These are phyloP conservation scores for Monochamus saltuarius DNA, from an alignment of 1,140 invertebrate species.

Conservation along the genomic window DNA sequence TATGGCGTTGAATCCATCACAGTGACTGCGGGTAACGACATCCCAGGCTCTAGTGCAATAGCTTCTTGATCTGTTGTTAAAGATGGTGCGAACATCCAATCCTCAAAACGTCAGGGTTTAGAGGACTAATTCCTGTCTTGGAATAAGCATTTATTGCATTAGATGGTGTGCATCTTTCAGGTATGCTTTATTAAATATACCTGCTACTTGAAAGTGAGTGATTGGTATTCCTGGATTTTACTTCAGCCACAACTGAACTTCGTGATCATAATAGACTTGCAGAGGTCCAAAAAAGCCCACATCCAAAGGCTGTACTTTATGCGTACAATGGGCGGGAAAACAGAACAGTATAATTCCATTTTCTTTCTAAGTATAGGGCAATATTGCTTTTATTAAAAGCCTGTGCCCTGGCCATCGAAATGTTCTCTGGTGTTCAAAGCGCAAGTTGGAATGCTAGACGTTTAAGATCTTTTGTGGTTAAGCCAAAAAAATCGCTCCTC, in stretches of 20 bases:
- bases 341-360: conserved; percentile 29
- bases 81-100: conserved; percentile 21
- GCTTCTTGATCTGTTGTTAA: no score
- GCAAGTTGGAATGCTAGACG: conserved; percentile 8
- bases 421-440: conserved; percentile 40
- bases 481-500: no score
- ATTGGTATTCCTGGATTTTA: conserved; percentile 38
- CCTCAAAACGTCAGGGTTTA: conserved; percentile 30
- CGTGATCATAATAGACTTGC: conserved; percentile 34
- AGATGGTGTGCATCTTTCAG: conserved; percentile 38
- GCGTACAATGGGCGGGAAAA: conserved; percentile 31
- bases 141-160: conserved; percentile 44
- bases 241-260: conserved; percentile 30
- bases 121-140: conserved; percentile 37
- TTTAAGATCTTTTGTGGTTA: conserved; percentile 8
- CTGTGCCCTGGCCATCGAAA: conserved; percentile 18
- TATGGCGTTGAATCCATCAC: no score
- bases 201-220: conserved; percentile 39
- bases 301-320: conserved; percentile 49
- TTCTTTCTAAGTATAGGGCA: conserved; percentile 19
- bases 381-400: conserved; percentile 27
- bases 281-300: conserved; percentile 46
- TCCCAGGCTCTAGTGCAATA: no score
- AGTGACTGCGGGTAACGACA: no score
- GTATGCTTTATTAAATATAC: conserved; percentile 42